A percentile compares a stretch with the other conserved stretches of the same genome.
phyloP scores from a whole-genome alignment of 2,888 invertebrate genomes.

The Drosophila mayaguana region DNA sequence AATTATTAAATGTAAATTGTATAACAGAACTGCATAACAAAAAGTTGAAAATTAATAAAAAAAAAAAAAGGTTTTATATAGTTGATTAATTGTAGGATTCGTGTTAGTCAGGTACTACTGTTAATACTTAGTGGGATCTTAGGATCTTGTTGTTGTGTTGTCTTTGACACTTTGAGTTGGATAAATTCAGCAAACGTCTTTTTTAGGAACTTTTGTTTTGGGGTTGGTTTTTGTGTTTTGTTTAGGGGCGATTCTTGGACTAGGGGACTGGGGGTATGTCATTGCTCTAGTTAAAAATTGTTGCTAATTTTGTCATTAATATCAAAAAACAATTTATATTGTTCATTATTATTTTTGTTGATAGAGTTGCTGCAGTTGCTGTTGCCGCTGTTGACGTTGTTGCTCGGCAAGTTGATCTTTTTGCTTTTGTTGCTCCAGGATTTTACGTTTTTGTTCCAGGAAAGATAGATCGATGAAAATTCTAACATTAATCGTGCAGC shows the following conservation, averaged over 20 bases:
- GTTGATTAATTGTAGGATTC: constrained; percentile 18
- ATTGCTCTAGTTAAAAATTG: constrained; percentile 51
- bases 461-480: constrained; percentile 94
- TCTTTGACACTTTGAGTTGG: constrained; percentile 52
- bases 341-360: constrained; percentile 77
- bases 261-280: constrained; percentile 15
- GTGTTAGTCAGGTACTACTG: constrained; percentile 28
- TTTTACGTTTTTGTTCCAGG: constrained; percentile 90
- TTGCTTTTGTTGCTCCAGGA: constrained; percentile 87
- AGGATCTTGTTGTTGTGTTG: constrained; percentile 59
- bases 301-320: constrained; percentile 31
- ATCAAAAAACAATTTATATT: constrained; percentile 17
- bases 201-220: constrained; percentile 38
- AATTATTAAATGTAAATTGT: constrained; percentile 61
- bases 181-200: constrained; percentile 68
- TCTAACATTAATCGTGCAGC: constrained; percentile 87
- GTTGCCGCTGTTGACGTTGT: constrained; percentile 82
- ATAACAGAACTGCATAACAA: constrained; percentile 76
- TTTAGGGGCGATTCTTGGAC: constrained; percentile 37
- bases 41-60: constrained; percentile 44
- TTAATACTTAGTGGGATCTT: constrained; percentile 37
- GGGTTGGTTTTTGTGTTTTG: constrained; percentile 5
- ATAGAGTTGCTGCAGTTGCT: constrained; percentile 84
- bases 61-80: constrained; percentile 10
- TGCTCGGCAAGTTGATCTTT: constrained; percentile 84